phyloP scores from a whole-genome alignment of 92 coral and sea anemone species.

The Phenganax marumi region DNA sequence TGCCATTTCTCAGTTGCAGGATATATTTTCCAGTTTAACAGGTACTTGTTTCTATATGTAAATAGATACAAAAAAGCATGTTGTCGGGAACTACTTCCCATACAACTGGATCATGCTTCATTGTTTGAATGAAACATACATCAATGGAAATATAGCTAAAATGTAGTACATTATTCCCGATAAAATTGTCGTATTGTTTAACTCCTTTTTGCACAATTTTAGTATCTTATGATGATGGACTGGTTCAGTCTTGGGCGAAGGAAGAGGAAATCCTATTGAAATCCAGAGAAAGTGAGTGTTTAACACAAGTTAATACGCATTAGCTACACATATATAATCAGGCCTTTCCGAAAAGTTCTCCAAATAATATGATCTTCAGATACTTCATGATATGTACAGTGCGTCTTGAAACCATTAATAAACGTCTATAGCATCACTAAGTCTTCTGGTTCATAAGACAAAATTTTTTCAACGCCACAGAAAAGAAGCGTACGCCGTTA shows the following conservation, averaged over 20 bases:
- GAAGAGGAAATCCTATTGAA: neutral
- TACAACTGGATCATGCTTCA: too few relatives aligned
- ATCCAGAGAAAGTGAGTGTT: neutral
- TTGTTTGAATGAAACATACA: too few relatives aligned
- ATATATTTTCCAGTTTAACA: conserved; percentile 11
- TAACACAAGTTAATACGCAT: neutral
- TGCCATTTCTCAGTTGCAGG: neutral
- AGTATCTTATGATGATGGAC: neutral
- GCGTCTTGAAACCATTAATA: neutral
- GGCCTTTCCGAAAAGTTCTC: too few relatives aligned
- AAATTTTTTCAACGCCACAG: neutral
- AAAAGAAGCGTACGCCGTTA: neutral
- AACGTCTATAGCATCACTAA: neutral
- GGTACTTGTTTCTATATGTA: neutral
- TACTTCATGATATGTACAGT: too few relatives aligned
- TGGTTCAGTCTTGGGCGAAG: neutral
- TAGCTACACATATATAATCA: neutral
- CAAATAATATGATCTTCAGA: too few relatives aligned
- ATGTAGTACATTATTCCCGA: too few relatives aligned
- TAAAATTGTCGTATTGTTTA: too few relatives aligned
- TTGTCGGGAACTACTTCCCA: neutral
- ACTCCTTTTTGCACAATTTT: neutral
- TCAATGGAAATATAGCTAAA: too few relatives aligned
- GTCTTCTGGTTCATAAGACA: neutral
- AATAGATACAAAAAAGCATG: neutral